A percentile compares a stretch with the other conserved stretches of the same genome.
phyloP scores from a whole-genome alignment of 2,797 vertebrate species.

The Centroberyx gerrardi region DNA sequence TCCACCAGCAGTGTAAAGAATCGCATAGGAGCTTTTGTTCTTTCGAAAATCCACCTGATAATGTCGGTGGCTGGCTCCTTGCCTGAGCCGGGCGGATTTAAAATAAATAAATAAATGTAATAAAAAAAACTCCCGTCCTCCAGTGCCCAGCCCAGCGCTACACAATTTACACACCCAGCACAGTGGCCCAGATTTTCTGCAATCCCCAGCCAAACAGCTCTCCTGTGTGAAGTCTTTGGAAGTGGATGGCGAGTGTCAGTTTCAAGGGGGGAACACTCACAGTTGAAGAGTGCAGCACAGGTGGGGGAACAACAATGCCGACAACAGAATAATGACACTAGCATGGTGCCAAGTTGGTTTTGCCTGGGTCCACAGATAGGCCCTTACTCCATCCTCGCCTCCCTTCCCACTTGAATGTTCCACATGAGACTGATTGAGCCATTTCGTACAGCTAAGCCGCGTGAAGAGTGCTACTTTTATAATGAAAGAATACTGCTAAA shows the following conservation, averaged over 20 bases:
- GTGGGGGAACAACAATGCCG: conserved; percentile 56
- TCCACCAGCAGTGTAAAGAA: conserved; percentile 57
- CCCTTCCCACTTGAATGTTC: conserved; percentile 40
- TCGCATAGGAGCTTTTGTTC: conserved; percentile 75
- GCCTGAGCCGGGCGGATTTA: conserved; percentile 74
- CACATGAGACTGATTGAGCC: conserved; percentile 78
- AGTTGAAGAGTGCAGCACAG: conserved; percentile 66
- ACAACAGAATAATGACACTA: conserved; percentile 40
- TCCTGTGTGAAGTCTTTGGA: conserved; percentile 52
- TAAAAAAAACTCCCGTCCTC: conserved; percentile 34
- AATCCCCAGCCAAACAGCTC: conserved; percentile 54
- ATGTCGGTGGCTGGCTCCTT: conserved; percentile 63
- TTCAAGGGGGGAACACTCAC: conserved; percentile 49
- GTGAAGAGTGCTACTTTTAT: conserved; percentile 75
- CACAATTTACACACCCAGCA: conserved; percentile 59
- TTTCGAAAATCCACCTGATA: conserved; percentile 79
- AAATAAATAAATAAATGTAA: conserved; percentile 33
- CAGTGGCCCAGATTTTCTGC: conserved; percentile 68
- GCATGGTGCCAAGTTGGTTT: conserved; percentile 41
- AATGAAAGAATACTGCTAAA: conserved; percentile 80
- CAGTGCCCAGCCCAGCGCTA: conserved; percentile 51
- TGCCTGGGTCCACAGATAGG: conserved; percentile 66
- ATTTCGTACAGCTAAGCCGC: conserved; percentile 74
- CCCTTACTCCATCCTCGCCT: conserved; percentile 18
- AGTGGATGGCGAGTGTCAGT: conserved; percentile 51